These are phyloP conservation scores for Luidia sarsii DNA, from an alignment of 53 echinoderm and acorn worm genomes.

Conservation along the genomic window DNA sequence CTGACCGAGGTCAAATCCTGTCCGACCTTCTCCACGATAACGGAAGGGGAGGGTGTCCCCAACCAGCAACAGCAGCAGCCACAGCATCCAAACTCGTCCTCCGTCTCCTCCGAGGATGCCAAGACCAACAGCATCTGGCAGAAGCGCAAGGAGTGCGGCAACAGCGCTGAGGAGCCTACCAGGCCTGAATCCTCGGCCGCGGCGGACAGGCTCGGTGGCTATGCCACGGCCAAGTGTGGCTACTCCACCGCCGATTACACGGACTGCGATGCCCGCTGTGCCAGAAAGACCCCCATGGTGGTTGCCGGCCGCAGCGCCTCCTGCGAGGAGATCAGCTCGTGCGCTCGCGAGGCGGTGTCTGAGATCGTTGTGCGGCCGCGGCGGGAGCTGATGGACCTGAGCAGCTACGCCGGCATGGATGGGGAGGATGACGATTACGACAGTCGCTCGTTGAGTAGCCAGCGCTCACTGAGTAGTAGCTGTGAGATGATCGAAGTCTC, in stretches of 20 bases:
- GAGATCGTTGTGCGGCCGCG: constrained; percentile 89
- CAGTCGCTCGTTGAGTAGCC: constrained; percentile 91
- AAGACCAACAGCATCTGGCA: constrained; percentile 73
- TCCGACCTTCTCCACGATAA: constrained; percentile 34
- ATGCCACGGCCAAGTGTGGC: constrained; percentile 25
- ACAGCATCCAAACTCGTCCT: not conserved
- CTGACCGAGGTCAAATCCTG: constrained; percentile 34
- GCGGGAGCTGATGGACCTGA: constrained; percentile 63
- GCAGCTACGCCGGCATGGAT: constrained; percentile 73
- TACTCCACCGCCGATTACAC: constrained; percentile 31
- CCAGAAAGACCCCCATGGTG: constrained; percentile 58
- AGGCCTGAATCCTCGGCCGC: constrained; percentile 55
- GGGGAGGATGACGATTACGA: constrained; percentile 87
- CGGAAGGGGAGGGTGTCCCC: constrained; percentile 21
- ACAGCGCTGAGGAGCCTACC: constrained; percentile 57
- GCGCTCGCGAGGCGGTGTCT: constrained; percentile 90
- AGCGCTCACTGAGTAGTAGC: constrained; percentile 92
- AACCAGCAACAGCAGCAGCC: not conserved
- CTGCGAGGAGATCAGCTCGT: constrained; percentile 94
- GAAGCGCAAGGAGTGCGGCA: constrained; percentile 70
- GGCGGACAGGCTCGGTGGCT: constrained; percentile 15
- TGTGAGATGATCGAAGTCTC: constrained; percentile 99
- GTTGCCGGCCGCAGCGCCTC: constrained; percentile 81
- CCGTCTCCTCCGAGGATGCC: constrained; percentile 4
- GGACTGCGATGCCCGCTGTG: constrained; percentile 59